These are phyloP conservation scores for Rallus limicola DNA, from an alignment of 2,113 vertebrate genomes.

Conservation along the genomic window DNA sequence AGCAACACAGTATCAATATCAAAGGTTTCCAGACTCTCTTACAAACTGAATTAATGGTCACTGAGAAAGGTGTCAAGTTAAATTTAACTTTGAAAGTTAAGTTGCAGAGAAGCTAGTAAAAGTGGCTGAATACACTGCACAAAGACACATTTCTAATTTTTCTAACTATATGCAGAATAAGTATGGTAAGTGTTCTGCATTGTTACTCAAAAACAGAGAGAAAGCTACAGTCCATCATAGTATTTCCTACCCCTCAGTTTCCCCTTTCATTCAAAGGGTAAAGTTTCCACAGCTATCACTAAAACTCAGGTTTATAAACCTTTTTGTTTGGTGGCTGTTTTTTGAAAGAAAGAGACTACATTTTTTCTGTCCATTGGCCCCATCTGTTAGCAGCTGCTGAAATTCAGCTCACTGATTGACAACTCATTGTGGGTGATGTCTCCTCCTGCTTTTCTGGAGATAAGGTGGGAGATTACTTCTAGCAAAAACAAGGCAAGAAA, in stretches of 20 bases:
- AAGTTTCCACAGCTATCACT: background rate
- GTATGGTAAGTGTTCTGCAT: background rate
- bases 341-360: background rate
- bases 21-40: constrained; percentile 26
- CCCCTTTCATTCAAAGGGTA: background rate
- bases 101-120: background rate
- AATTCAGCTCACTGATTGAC: background rate
- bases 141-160: background rate
- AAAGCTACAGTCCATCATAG: background rate
- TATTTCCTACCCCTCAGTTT: background rate
- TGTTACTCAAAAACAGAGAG: background rate
- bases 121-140: background rate
- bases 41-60: constrained; percentile 34
- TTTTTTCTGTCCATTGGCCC: background rate
- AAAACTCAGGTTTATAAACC: background rate
- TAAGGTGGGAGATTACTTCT: background rate
- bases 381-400: background rate
- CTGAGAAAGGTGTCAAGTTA: constrained; percentile 11
- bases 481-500: background rate
- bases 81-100: constrained; percentile 15
- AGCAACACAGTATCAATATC: constrained; percentile 18
- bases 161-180: background rate
- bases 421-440: background rate
- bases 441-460: background rate
- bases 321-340: background rate